These are phyloP conservation scores for Phenganax marumi DNA, from an alignment of 92 coral and sea anemone species.

Conservation along the genomic window DNA sequence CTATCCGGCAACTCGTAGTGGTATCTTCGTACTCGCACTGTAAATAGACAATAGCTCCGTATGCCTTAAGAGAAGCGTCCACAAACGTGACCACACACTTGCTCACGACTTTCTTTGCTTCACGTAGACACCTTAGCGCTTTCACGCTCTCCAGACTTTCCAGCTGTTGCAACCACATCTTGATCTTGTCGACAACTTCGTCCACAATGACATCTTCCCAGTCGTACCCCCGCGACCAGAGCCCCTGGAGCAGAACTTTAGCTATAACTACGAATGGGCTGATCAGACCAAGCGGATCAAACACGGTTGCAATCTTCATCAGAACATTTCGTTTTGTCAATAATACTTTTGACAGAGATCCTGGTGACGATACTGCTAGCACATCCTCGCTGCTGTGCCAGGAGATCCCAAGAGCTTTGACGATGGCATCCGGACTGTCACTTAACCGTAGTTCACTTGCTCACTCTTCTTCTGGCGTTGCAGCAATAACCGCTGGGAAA, in stretches of 20 bases:
- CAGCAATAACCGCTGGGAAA: constrained; percentile 44
- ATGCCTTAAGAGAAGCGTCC: too few species aligned
- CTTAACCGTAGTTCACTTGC: constrained; percentile 54
- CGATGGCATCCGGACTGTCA: constrained; percentile 10
- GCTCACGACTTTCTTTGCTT: constrained; percentile 37
- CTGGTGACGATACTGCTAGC: constrained; percentile 21
- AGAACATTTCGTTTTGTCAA: constrained; percentile 56
- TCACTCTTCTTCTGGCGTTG: constrained; percentile 53
- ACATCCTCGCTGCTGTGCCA: constrained; percentile 44
- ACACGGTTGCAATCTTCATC: constrained; percentile 50
- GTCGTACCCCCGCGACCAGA: constrained; percentile 56
- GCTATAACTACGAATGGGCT: constrained; percentile 55
- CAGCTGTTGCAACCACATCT: constrained; percentile 58
- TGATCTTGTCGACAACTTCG: constrained; percentile 40
- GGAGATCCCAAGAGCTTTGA: constrained; percentile 1
- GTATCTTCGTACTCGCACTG: too few species aligned
- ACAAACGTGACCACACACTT: too few species aligned
- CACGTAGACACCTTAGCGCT: constrained; percentile 55
- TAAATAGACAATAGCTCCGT: too few species aligned
- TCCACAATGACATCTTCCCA: constrained; percentile 60
- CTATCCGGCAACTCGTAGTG: too few species aligned
- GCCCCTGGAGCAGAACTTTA: constrained; percentile 59
- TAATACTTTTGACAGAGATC: background rate
- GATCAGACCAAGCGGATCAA: constrained; percentile 59
- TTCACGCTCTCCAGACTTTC: constrained; percentile 33